Percentiles rank a stretch among this genome's conserved stretches.
Evolutionary conservation across 1,140 invertebrate genomes (phyloP).

Genomic region (Acromyrmex heyeri): DNA sequence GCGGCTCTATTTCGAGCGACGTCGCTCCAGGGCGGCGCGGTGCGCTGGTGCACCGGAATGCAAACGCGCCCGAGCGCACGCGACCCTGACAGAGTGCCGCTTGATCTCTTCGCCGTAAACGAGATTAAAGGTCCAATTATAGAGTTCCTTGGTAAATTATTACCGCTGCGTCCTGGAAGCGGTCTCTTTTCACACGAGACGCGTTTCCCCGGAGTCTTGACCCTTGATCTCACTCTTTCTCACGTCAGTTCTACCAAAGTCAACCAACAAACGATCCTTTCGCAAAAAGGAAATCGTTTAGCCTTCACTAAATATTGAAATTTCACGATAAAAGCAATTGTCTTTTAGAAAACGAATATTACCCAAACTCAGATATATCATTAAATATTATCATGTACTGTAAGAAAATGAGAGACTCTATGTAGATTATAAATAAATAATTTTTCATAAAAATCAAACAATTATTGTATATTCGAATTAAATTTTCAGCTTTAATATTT

Average conservation of each 20-base stretch:
- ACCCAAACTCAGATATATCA: background rate
- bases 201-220: conserved; percentile 39
- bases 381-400: background rate
- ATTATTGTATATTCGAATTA: no score
- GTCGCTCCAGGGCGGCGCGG: conserved; percentile 14
- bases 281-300: conserved; percentile 1
- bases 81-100: conserved; percentile 77
- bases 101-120: conserved; percentile 76
- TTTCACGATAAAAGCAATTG: background rate
- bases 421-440: background rate
- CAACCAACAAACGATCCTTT: background rate
- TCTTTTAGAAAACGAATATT: background rate
- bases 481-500: no score
- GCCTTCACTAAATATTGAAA: background rate
- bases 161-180: conserved; percentile 30
- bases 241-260: background rate
- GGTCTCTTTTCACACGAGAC: background rate
- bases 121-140: conserved; percentile 76
- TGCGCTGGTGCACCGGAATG: conserved; percentile 69
- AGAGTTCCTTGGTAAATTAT: conserved; percentile 74
- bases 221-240: conserved; percentile 12
- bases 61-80: conserved; percentile 53
- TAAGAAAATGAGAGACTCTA: no score
- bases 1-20: conserved; percentile 72
- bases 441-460: no score